Conservation (phyloP, 2,113 vertebrate genomes). For the Actenoides lindsayi region DNA sequence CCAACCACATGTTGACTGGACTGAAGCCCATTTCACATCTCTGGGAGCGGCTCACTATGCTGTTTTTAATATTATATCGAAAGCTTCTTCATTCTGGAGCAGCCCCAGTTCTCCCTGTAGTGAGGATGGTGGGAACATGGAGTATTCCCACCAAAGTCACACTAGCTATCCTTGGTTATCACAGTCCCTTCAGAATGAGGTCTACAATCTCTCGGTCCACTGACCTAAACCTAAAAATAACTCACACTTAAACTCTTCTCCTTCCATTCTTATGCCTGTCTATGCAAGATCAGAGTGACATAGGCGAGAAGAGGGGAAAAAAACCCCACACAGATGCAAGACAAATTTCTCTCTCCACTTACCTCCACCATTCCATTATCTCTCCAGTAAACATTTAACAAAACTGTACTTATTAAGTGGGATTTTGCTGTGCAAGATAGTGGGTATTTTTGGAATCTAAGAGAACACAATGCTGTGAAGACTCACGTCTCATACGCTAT, state of each 20-base stretch:
- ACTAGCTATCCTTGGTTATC: background rate
- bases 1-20: constrained; percentile 77
- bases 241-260: background rate
- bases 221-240: background rate
- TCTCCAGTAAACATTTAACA: background rate
- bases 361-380: background rate
- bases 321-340: rapidly evolving
- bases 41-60: constrained; percentile 37
- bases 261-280: background rate
- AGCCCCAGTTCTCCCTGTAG: background rate
- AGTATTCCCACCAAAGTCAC: background rate
- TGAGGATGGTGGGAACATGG: background rate
- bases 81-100: constrained; percentile 48
- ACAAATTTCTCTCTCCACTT: background rate
- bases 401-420: background rate
- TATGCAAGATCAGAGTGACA: background rate
- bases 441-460: background rate
- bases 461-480: background rate
- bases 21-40: constrained; percentile 37
- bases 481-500: rapidly evolving
- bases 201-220: background rate
- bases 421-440: background rate
- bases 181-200: background rate
- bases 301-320: background rate
- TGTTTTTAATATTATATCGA: constrained; percentile 38